A percentile compares a stretch with the other conserved stretches of the same genome.
phyloP scores from a whole-genome alignment of 2,113 vertebrate species.

The Sakesphorus luctuosus region DNA sequence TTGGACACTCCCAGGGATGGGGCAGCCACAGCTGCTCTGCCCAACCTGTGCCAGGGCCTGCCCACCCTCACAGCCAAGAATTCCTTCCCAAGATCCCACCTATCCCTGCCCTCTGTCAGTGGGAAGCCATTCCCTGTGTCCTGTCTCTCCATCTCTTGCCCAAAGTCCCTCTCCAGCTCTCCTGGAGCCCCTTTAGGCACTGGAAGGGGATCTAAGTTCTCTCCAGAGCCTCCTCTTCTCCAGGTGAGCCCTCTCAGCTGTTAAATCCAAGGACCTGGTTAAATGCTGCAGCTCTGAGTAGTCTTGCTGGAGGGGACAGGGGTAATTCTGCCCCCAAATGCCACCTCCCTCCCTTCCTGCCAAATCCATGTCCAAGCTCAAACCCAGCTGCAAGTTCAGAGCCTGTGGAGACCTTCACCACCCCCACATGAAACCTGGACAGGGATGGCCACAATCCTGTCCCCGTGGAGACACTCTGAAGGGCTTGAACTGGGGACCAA shows the following conservation, averaged over 20 bases:
- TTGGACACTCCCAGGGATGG: not conserved
- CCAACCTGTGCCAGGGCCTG: not conserved
- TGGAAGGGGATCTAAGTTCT: not conserved
- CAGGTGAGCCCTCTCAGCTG: fast-evolving
- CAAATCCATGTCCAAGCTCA: fast-evolving
- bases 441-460: not conserved
- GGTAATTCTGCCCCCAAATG: fast-evolving
- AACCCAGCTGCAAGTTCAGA: not conserved
- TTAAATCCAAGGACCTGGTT: not conserved
- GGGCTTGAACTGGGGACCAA: not conserved
- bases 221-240: not conserved
- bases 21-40: not conserved
- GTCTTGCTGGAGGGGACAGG: not conserved
- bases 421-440: fast-evolving
- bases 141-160: not conserved
- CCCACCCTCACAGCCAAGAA: not conserved
- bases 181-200: not conserved
- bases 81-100: not conserved
- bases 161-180: not conserved
- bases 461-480: fast-evolving
- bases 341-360: not conserved
- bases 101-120: not conserved
- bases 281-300: fast-evolving
- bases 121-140: not conserved
- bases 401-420: too few relatives aligned